A percentile compares a stretch with the other conserved stretches of the same genome.
Conservation (phyloP, 2,888 invertebrate genomes). For the Macrosoma leucophasiata region DNA sequence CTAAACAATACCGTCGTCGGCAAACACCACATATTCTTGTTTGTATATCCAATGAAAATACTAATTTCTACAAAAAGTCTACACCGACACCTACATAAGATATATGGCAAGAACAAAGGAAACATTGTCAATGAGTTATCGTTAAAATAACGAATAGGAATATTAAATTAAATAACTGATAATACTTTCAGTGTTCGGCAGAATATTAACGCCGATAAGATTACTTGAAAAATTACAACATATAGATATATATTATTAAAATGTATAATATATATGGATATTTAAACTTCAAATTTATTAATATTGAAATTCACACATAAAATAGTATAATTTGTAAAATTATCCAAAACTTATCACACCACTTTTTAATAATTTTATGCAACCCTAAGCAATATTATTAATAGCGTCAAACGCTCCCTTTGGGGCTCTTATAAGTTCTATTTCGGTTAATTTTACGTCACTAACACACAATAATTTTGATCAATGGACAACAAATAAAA, state of each 20-base stretch:
- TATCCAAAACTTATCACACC: conserved; percentile 76
- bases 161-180: conserved; percentile 44
- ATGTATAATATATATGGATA: too few relatives aligned
- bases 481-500: conserved; percentile 73
- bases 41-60: conserved; percentile 68
- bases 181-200: conserved; percentile 46
- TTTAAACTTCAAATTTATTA: conserved; percentile 59
- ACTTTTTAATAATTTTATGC: conserved; percentile 71
- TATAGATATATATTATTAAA: conserved; percentile 18
- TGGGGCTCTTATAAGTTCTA: conserved; percentile 70
- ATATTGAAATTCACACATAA: conserved; percentile 72
- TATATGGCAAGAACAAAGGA: conserved; percentile 73
- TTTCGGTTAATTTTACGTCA: conserved; percentile 71
- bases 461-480: conserved; percentile 75
- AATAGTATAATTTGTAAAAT: conserved; percentile 76
- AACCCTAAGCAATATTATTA: conserved; percentile 73
- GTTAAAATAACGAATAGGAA: conserved; percentile 39
- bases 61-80: conserved; percentile 66
- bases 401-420: conserved; percentile 74
- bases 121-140: conserved; percentile 58
- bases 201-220: conserved; percentile 36
- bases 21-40: conserved; percentile 66
- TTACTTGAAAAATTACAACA: conserved; percentile 46
- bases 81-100: conserved; percentile 68
- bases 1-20: conserved; percentile 66